Conservation (phyloP, 2,113 vertebrate species). For the Theropithecus gelada region DNA sequence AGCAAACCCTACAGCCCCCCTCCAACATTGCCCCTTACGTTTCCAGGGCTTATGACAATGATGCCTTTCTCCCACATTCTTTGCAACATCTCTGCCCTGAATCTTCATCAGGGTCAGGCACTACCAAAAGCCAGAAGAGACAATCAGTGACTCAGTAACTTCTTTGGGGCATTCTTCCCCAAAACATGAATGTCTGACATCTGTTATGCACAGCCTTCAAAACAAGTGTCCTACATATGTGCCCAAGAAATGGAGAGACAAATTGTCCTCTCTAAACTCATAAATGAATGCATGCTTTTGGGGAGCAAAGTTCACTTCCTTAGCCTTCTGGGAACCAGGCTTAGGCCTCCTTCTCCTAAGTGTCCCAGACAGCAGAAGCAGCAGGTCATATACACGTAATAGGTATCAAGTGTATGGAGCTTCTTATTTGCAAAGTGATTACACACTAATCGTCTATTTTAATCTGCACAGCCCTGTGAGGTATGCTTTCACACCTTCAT, state of each 20-base stretch:
- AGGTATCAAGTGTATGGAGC: no score
- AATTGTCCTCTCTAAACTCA: not conserved
- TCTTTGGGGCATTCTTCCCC: not conserved
- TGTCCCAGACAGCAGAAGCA: not conserved
- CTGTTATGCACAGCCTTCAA: not conserved
- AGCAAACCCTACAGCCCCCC: not conserved
- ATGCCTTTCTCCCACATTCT: not conserved
- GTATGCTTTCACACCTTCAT: not conserved
- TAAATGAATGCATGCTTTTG: not conserved
- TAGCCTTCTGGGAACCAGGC: not conserved
- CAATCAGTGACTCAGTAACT: not conserved
- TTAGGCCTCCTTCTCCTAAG: not conserved
- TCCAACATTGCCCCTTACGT: not conserved
- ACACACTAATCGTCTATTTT: not conserved
- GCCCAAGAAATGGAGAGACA: not conserved
- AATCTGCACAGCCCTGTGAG: not conserved
- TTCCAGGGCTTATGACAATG: not conserved
- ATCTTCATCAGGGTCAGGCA: not conserved
- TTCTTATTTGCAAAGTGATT: not conserved
- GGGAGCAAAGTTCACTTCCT: not conserved
- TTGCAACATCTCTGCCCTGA: not conserved
- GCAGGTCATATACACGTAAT: fast-evolving
- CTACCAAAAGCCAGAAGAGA: not conserved
- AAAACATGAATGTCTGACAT: not conserved
- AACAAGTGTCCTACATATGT: not conserved